A percentile compares a stretch with the other conserved stretches of the same genome.
Evolutionary conservation across 2,113 vertebrate species (phyloP).

Genomic region (Pelodiscus sinensis): DNA sequence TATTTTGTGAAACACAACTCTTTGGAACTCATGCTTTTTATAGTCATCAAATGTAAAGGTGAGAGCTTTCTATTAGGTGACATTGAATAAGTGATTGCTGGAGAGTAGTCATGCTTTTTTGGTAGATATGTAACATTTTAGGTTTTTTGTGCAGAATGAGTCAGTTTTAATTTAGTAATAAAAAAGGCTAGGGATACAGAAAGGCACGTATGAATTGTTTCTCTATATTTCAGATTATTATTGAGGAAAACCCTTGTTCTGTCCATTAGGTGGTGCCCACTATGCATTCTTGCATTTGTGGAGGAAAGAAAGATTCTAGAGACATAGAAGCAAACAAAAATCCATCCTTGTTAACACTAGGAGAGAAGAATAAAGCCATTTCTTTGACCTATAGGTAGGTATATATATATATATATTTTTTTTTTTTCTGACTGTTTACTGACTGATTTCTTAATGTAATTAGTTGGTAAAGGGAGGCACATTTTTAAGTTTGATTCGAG

Average conservation of each 20-base stretch:
- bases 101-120: background rate
- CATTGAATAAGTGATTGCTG: background rate
- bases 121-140: background rate
- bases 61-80: accelerated
- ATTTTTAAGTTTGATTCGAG: background rate
- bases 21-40: background rate
- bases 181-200: accelerated
- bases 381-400: background rate
- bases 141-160: background rate
- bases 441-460: background rate
- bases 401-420: background rate
- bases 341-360: conserved; percentile 4
- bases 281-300: conserved; percentile 39
- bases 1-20: background rate
- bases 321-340: background rate
- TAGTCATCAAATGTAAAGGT: accelerated
- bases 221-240: background rate
- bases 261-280: conserved; percentile 69
- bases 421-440: accelerated
- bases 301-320: background rate
- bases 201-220: background rate
- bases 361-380: background rate
- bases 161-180: background rate
- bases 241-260: accelerated
- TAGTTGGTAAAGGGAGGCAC: background rate